Evolutionary conservation across 2,888 invertebrate species (phyloP).

Genomic region (Lasius platythorax): DNA sequence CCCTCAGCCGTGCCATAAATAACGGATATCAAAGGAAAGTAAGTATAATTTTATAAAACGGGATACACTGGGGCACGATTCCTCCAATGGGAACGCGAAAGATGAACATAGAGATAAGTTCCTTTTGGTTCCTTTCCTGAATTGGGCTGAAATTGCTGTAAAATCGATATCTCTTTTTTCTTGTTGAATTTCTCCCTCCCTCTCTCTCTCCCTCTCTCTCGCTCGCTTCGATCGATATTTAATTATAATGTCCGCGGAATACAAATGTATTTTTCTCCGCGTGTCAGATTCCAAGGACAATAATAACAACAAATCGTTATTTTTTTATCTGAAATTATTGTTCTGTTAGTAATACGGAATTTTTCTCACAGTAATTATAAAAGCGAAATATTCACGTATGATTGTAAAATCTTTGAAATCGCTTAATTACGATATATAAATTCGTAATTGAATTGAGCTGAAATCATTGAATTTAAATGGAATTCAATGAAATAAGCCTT

Average conservation of each 20-base stretch:
- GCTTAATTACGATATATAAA: not conserved
- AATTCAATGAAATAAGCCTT: not conserved
- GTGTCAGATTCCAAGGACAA: not conserved
- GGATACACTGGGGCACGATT: constrained; percentile 11
- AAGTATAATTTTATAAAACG: constrained; percentile 42
- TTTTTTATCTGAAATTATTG: no score
- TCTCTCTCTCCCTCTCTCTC: no score
- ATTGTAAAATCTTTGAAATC: not conserved
- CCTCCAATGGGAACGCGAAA: constrained; percentile 37
- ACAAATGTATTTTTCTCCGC: not conserved
- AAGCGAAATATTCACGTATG: no score
- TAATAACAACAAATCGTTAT: no score
- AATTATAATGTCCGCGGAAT: not conserved
- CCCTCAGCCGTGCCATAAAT: constrained; percentile 27
- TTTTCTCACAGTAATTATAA: no score
- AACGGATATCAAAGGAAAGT: constrained; percentile 38
- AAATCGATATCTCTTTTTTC: constrained; percentile 35
- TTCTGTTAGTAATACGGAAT: no score
- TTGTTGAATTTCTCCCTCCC: not conserved
- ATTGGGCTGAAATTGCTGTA: constrained; percentile 65
- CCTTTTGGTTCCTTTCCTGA: constrained; percentile 27
- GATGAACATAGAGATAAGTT: constrained; percentile 50
- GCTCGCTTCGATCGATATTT: not conserved
- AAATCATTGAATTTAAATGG: no score
- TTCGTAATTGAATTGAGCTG: not conserved